Base-by-base conservation (phyloP, 2,113 vertebrate species). In the Hirundichthys speculiger region DNA sequence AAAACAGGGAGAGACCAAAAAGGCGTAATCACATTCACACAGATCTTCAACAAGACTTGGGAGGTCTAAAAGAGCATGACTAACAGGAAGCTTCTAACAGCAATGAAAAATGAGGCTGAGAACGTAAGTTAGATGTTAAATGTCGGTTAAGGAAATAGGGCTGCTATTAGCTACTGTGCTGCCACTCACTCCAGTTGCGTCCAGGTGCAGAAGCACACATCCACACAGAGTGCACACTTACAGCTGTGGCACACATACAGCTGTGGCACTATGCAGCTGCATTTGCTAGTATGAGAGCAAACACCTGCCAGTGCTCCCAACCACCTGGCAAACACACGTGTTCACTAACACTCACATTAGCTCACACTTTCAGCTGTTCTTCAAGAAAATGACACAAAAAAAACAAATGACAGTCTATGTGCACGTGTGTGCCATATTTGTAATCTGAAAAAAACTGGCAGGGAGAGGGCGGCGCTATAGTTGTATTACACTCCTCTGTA, bases 231-330 rank as follows among this genome's bases (percentile, higher is more conserved):
- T 2, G 22, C 42, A 53, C 20, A 46, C 9, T 13, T 57, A 80
- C 81, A 89, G 79, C 89, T 87, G 89, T 84, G 77, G 68, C 24
- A 73, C 24, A 50, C 9, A n/a, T 56, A 81, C 81, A 89, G 79
- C 89, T 86, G 89, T 84, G 77, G 68, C 68, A 83, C 70, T 70
- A 76, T 82, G 73, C 82, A 89, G 86, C 90, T 89, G 86, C 77
- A 71, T 81, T 85, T 69, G 72, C 75, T 73, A 70, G 77, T 41
- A 64, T 16, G 1, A 80, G 78, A 77, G 73, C 76, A 77, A 87
- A 83, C 90, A 89, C 89, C 84, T 88, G 88, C 77, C 71, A 77
- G 66, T 69, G 72, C 72, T 83, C 79, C 59, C 41, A 52, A 74
- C 77, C 84, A 88, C 82, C 84, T 88, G 84, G 75, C 59, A 79